These are phyloP conservation scores for Craseonycteris thonglongyai DNA, from an alignment of 2,113 vertebrate genomes.

Conservation along the genomic window DNA sequence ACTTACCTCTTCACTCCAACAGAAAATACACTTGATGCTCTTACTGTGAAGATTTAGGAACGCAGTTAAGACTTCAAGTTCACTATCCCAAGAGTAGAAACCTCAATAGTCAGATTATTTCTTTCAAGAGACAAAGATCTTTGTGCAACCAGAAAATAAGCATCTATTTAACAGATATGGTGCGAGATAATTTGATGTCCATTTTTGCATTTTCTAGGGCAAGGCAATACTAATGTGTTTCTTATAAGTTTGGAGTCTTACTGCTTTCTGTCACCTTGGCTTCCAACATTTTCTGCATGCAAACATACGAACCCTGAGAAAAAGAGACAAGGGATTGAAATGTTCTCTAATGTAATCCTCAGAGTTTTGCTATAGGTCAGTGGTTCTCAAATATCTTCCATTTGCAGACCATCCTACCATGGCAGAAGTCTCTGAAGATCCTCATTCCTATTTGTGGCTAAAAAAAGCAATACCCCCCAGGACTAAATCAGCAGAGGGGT, in stretches of 20 bases:
- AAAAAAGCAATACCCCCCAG: background rate
- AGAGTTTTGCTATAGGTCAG: conserved; percentile 37
- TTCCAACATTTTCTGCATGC: background rate
- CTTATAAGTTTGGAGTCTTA: background rate
- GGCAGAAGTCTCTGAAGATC: background rate
- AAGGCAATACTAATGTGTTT: background rate
- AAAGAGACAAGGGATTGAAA: background rate
- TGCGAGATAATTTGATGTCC: background rate
- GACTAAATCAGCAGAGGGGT: conserved; percentile 24
- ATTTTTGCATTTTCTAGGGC: background rate
- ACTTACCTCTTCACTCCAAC: background rate
- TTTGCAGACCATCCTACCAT: conserved; percentile 27
- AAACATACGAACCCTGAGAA: background rate
- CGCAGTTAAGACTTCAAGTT: background rate
- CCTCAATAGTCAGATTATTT: background rate
- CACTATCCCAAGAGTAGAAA: background rate
- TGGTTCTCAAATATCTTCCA: conserved; percentile 51
- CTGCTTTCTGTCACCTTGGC: conserved; percentile 22
- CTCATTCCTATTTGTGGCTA: background rate
- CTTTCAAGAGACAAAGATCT: background rate
- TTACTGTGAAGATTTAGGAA: background rate
- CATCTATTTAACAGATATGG: background rate
- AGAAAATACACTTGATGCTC: background rate
- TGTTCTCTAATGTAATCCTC: conserved; percentile 14
- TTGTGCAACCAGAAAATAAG: background rate